A percentile compares a stretch with the other conserved stretches of the same genome.
Conservation (phyloP, 2,888 invertebrate species). For the Marronus borbonicus region DNA sequence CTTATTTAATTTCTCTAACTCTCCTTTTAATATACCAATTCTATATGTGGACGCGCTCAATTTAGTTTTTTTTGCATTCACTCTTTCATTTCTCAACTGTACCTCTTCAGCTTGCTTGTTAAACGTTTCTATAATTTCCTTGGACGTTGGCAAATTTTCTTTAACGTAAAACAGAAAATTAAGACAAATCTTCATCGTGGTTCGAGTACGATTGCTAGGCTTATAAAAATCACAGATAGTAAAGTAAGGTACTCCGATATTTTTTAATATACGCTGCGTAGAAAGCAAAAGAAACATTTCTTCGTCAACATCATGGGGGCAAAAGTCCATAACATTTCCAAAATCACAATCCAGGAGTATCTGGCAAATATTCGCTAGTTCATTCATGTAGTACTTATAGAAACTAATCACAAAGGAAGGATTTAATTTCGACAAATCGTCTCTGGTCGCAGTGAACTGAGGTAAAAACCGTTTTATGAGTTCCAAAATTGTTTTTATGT, state of each 20-base stretch:
- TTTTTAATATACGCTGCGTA: slow-evolving; percentile 7
- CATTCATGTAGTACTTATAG: not conserved
- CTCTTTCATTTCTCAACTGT: not conserved
- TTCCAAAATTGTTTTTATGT: slow-evolving; percentile 6
- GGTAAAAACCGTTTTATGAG: slow-evolving; percentile 18
- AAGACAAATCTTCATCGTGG: slow-evolving; percentile 27
- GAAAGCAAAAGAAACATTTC: slow-evolving; percentile 4
- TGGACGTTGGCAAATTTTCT: slow-evolving; percentile 8
- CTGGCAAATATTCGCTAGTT: slow-evolving; percentile 8
- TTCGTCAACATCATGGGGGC: not conserved
- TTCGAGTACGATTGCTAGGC: slow-evolving; percentile 23
- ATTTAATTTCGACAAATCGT: slow-evolving; percentile 17
- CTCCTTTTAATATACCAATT: slow-evolving; percentile 5
- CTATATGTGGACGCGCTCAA: slow-evolving; percentile 4
- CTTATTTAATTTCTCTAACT: not conserved
- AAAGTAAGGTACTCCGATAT: slow-evolving; percentile 20
- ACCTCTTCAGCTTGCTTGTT: not conserved
- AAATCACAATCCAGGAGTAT: not conserved
- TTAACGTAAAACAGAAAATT: slow-evolving; percentile 23
- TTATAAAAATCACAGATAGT: slow-evolving; percentile 24
- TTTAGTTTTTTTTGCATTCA: not conserved
- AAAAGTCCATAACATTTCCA: not conserved
- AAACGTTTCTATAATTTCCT: not conserved
- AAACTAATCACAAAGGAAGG: not conserved
- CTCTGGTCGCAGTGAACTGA: not conserved